phyloP scores from a whole-genome alignment of 2,113 vertebrate species.

The Dunckerocampus dactyliophorus region DNA sequence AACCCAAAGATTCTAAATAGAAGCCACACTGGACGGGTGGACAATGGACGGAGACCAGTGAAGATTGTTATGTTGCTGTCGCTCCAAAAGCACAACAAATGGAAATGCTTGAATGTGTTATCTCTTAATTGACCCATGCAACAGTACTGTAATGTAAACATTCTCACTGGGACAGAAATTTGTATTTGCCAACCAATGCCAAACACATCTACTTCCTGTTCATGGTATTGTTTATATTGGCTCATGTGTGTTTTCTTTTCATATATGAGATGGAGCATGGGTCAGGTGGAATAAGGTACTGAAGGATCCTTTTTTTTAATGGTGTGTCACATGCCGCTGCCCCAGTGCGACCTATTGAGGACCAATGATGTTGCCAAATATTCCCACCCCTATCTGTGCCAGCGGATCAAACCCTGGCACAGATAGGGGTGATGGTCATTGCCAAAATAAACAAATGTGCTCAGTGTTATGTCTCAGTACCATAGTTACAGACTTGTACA shows the following conservation, averaged over 20 bases:
- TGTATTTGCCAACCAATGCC: no score
- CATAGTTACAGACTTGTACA: slow-evolving; percentile 28
- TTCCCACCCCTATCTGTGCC: slow-evolving; percentile 48
- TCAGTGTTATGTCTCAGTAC: slow-evolving; percentile 28
- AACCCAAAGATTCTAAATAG: not conserved
- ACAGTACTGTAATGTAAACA: slow-evolving; percentile 72
- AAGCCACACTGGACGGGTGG: slow-evolving; percentile 23
- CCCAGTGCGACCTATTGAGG: slow-evolving; percentile 56
- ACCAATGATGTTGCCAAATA: slow-evolving; percentile 60
- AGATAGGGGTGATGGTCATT: slow-evolving; percentile 44
- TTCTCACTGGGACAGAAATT: slow-evolving; percentile 10
- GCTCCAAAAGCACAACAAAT: slow-evolving; percentile 38
- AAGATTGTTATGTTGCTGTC: slow-evolving; percentile 22
- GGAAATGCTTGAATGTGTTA: slow-evolving; percentile 55
- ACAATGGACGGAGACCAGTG: slow-evolving; percentile 11
- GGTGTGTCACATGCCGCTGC: slow-evolving; percentile 44
- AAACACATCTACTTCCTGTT: not conserved
- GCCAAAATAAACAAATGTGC: slow-evolving; percentile 53
- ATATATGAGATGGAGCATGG: slow-evolving; percentile 12
- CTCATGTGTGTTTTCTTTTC: slow-evolving; percentile 14
- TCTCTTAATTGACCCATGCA: slow-evolving; percentile 56
- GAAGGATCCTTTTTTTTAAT: slow-evolving; percentile 44
- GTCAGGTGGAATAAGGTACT: slow-evolving; percentile 37
- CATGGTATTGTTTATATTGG: slow-evolving; percentile 21
- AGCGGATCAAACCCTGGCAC: slow-evolving; percentile 54